Percentiles rank a stretch among this genome's conserved stretches.
phyloP scores from a whole-genome alignment of 2,113 vertebrate genomes.

The Gambusia holbrooki region DNA sequence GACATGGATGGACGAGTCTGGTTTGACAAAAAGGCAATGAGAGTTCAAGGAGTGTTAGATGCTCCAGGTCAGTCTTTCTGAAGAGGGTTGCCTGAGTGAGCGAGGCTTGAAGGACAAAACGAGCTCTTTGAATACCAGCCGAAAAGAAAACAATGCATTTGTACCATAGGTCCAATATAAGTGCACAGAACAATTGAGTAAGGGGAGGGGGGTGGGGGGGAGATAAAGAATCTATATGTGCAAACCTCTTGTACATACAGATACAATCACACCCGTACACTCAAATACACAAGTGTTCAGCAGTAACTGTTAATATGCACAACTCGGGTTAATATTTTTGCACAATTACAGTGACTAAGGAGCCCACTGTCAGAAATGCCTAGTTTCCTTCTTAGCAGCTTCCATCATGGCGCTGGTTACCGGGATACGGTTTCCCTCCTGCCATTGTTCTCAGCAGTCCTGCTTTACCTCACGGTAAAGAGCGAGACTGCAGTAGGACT shows the following conservation, averaged over 20 bases:
- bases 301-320: slow-evolving; percentile 75
- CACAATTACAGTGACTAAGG: slow-evolving; percentile 70
- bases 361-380: slow-evolving; percentile 45
- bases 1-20: slow-evolving; percentile 18
- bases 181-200: slow-evolving; percentile 72
- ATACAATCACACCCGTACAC: slow-evolving; percentile 49
- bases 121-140: slow-evolving; percentile 46
- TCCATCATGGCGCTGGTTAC: slow-evolving; percentile 30
- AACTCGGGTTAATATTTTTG: slow-evolving; percentile 75
- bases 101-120: slow-evolving; percentile 29
- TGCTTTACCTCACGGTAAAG: slow-evolving; percentile 39
- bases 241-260: slow-evolving; percentile 49
- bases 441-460: slow-evolving; percentile 28
- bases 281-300: slow-evolving; percentile 63
- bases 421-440: slow-evolving; percentile 16
- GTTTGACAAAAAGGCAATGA: slow-evolving; percentile 25
- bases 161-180: slow-evolving; percentile 75
- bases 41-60: slow-evolving; percentile 12
- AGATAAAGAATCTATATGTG: slow-evolving; percentile 60
- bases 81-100: slow-evolving; percentile 29
- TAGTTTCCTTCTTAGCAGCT: slow-evolving; percentile 30
- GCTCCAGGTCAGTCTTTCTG: slow-evolving; percentile 36
- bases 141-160: slow-evolving; percentile 52
- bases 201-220: no score
- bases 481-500: slow-evolving; percentile 52